A percentile compares a stretch with the other conserved stretches of the same genome.
These are phyloP conservation scores for Batillaria attramentaria DNA, from an alignment of 1,140 invertebrate genomes.

Conservation along the genomic window DNA sequence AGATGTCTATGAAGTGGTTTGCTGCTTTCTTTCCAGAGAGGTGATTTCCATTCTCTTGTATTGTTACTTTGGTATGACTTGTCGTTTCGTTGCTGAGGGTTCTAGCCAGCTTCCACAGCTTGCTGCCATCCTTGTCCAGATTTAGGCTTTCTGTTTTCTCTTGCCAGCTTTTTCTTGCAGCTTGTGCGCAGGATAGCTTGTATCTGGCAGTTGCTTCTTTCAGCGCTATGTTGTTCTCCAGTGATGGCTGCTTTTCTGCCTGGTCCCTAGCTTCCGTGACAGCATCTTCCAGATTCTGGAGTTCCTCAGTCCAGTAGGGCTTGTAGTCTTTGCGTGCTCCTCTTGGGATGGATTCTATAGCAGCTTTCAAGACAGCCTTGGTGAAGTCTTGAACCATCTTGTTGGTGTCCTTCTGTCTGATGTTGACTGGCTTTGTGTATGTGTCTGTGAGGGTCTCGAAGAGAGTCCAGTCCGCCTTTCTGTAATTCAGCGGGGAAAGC, in stretches of 20 bases:
- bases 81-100: neutral
- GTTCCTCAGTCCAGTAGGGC: conserved; percentile 16
- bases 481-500: neutral
- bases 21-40: conserved; percentile 8
- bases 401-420: neutral
- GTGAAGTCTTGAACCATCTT: neutral
- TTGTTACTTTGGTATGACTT: neutral
- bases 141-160: neutral
- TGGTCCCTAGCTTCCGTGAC: neutral
- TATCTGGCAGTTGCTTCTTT: neutral
- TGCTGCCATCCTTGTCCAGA: neutral
- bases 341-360: conserved; percentile 16
- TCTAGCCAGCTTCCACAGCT: neutral
- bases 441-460: neutral
- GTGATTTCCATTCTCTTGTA: neutral
- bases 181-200: neutral
- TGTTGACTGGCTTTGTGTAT: neutral
- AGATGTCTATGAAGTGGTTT: neutral
- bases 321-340: conserved; percentile 14
- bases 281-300: conserved; percentile 6
- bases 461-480: neutral
- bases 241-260: neutral
- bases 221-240: conserved; percentile 4
- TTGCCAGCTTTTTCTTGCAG: neutral
- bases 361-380: conserved; percentile 21